Evolutionary conservation across 2,888 invertebrate genomes (phyloP).

Genomic region (Andricus quercusramuli): DNA sequence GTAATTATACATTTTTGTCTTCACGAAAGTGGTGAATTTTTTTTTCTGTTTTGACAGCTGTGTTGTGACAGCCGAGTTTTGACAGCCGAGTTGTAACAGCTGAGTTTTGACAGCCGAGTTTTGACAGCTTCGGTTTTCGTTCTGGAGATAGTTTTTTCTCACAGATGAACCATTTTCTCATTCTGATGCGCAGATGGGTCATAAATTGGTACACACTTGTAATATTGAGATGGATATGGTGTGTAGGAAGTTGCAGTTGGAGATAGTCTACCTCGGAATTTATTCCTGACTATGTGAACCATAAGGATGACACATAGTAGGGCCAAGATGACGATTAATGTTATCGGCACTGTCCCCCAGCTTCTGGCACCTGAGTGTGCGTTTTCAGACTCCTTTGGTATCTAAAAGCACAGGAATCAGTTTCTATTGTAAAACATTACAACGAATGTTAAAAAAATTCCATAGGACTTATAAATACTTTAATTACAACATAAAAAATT

Average conservation of each 20-base stretch:
- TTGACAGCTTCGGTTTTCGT: conserved; percentile 9
- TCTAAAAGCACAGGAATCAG: conserved; percentile 19
- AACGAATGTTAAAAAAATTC: background rate
- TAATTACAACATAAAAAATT: too few relatives aligned
- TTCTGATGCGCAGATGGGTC: conserved; percentile 70
- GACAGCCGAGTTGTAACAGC: too few relatives aligned
- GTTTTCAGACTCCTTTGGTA: conserved; percentile 30
- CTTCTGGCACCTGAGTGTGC: conserved; percentile 58
- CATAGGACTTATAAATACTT: too few relatives aligned
- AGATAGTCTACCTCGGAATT: conserved; percentile 71
- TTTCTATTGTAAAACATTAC: background rate
- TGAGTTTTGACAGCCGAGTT: background rate
- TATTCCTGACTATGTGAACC: conserved; percentile 68
- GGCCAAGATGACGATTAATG: conserved; percentile 68
- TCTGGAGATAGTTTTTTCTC: conserved; percentile 44
- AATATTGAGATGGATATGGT: conserved; percentile 72
- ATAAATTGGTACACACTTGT: conserved; percentile 74
- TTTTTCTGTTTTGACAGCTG: too few relatives aligned
- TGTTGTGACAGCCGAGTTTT: too few relatives aligned
- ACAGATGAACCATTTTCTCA: conserved; percentile 71
- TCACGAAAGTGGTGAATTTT: background rate
- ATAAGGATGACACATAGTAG: conserved; percentile 69
- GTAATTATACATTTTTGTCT: background rate
- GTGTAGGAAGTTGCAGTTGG: conserved; percentile 63
- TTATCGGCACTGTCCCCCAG: conserved; percentile 73